A percentile compares a stretch with the other conserved stretches of the same genome.
phyloP scores from a whole-genome alignment of 2,113 vertebrate species.

The Myotis davidii region DNA sequence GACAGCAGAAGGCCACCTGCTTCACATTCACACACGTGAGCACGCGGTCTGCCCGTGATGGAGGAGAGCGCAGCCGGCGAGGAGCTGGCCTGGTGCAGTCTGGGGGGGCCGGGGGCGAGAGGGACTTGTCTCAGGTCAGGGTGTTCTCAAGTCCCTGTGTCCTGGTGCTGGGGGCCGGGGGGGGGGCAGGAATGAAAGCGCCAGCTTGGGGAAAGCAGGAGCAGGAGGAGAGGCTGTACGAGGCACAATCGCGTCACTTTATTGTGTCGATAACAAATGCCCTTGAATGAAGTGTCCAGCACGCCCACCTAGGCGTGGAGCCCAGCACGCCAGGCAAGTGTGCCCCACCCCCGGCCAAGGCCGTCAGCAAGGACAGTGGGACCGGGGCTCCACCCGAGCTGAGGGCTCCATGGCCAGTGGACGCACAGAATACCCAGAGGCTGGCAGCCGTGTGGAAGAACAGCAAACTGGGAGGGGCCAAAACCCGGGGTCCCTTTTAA shows the following conservation, averaged over 20 bases:
- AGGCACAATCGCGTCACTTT: neutral
- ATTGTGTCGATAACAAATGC: neutral
- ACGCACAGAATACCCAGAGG: neutral
- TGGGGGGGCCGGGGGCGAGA: neutral
- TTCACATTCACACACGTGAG: neutral
- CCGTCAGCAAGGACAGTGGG: neutral
- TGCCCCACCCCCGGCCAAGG: neutral
- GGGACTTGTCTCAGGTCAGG: neutral
- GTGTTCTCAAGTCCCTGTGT: neutral
- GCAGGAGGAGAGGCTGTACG: neutral
- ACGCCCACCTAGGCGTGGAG: neutral
- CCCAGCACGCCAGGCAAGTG: neutral
- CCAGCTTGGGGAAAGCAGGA: too few relatives aligned
- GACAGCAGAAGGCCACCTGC: neutral
- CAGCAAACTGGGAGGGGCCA: neutral
- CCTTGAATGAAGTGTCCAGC: neutral
- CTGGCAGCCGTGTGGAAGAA: neutral
- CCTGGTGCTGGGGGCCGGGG: too few relatives aligned
- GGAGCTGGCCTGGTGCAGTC: accelerated
- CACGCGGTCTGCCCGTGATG: neutral
- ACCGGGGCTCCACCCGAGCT: neutral
- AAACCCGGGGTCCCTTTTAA: neutral
- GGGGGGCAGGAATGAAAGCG: too few relatives aligned
- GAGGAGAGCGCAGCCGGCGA: neutral
- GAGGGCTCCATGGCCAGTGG: neutral